Evolutionary conservation across 2,888 invertebrate genomes (phyloP).

Genomic region (Nemoura dubitans): DNA sequence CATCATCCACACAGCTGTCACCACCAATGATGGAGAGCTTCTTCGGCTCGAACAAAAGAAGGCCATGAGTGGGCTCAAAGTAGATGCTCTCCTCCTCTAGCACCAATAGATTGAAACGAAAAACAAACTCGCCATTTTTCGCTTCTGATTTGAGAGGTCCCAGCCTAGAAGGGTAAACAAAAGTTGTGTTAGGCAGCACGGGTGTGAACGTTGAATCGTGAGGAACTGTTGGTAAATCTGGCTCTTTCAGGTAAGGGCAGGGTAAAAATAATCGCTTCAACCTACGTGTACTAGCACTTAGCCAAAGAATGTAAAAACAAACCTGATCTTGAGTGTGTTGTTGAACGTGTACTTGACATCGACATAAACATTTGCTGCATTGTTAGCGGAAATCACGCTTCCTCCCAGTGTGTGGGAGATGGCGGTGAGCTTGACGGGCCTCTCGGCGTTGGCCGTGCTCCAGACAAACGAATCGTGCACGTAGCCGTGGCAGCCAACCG

Average conservation of each 20-base stretch:
- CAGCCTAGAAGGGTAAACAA: constrained; percentile 51
- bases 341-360: constrained; percentile 53
- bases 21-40: constrained; percentile 69
- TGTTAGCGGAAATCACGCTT: constrained; percentile 63
- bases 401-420: constrained; percentile 66
- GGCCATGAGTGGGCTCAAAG: constrained; percentile 75
- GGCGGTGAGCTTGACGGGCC: constrained; percentile 62
- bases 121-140: constrained; percentile 54
- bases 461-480: constrained; percentile 62
- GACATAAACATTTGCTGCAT: constrained; percentile 62
- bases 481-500: constrained; percentile 86
- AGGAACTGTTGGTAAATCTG: no score
- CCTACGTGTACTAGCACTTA: no score
- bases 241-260: no score
- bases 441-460: constrained; percentile 60
- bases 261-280: no score
- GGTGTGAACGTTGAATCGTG: no score
- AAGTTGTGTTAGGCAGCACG: no score
- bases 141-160: constrained; percentile 57
- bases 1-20: constrained; percentile 73
- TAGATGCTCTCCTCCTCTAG: constrained; percentile 65
- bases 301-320: no score
- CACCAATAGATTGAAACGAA: constrained; percentile 60
- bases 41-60: constrained; percentile 75
- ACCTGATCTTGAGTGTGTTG: constrained; percentile 24